Conservation (phyloP, 2,113 vertebrate genomes). For the Capreolus pygargus region DNA sequence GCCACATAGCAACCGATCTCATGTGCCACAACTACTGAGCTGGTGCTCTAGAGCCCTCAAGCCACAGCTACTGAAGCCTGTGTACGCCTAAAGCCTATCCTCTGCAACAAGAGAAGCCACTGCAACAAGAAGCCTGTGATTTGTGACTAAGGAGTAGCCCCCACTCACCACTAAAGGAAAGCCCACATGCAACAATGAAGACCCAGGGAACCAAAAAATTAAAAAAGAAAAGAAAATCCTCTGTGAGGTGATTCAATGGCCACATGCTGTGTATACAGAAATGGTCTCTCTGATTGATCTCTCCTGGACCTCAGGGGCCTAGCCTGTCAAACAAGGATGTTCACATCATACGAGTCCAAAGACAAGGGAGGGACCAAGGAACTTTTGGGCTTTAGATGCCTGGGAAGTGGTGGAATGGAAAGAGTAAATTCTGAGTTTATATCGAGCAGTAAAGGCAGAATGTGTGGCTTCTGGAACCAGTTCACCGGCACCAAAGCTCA, state of each 20-base stretch:
- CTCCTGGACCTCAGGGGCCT: neutral
- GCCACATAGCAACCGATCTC: neutral
- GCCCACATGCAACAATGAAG: neutral
- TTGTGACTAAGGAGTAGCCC: neutral
- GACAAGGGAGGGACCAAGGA: neutral
- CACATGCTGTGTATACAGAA: neutral
- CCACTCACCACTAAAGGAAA: neutral
- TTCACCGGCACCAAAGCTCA: neutral
- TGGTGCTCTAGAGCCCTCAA: neutral
- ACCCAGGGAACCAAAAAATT: neutral
- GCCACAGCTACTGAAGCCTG: neutral
- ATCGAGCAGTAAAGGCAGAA: neutral
- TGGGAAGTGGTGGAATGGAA: neutral
- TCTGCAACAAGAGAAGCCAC: neutral
- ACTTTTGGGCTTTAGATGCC: neutral
- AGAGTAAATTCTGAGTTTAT: neutral
- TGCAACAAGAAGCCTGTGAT: neutral
- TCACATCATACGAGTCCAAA: neutral
- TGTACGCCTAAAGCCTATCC: neutral
- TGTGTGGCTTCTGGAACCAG: neutral
- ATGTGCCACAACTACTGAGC: neutral
- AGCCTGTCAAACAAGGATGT: neutral
- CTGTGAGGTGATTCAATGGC: neutral
- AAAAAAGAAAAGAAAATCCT: neutral
- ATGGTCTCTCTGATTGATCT: neutral